A percentile compares a stretch with the other conserved stretches of the same genome.
These are phyloP conservation scores for Leptodactylus fuscus DNA, from an alignment of 2,113 vertebrate genomes.

Conservation along the genomic window DNA sequence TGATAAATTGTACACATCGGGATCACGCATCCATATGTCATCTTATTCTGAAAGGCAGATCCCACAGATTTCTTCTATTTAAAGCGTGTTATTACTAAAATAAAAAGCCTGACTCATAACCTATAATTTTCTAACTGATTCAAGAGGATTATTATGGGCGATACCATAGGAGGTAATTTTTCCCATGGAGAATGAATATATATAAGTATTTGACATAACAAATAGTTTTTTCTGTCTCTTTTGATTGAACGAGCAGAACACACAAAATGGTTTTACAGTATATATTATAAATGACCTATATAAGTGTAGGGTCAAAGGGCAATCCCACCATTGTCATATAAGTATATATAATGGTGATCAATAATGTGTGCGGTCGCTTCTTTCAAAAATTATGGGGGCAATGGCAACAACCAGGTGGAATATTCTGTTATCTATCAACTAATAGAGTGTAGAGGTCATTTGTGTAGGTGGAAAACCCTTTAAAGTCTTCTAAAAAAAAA, in stretches of 20 bases:
- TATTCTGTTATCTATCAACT: no score
- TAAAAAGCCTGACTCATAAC: conserved; percentile 53
- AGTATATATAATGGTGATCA: no score
- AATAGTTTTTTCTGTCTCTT: background rate
- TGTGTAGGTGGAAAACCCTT: no score
- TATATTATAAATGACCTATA: background rate
- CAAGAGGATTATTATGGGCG: conserved; percentile 14
- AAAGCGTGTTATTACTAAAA: conserved; percentile 49
- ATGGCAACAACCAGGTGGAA: no score
- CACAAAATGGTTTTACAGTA: background rate
- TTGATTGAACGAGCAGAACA: background rate
- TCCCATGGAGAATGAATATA: background rate
- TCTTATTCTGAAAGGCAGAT: conserved; percentile 32
- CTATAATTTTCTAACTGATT: conserved; percentile 45
- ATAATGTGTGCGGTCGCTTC: no score
- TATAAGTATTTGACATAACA: conserved; percentile 22
- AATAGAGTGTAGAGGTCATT: no score
- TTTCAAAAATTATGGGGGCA: no score
- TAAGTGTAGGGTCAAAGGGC: background rate
- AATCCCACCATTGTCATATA: background rate
- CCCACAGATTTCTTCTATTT: conserved; percentile 51
- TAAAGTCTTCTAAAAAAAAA: no score
- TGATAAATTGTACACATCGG: conserved; percentile 45
- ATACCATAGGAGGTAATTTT: conserved; percentile 9
- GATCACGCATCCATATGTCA: conserved; percentile 57